These are phyloP conservation scores for Callocephalon fimbriatum DNA, from an alignment of 2,113 vertebrate genomes.

Conservation along the genomic window DNA sequence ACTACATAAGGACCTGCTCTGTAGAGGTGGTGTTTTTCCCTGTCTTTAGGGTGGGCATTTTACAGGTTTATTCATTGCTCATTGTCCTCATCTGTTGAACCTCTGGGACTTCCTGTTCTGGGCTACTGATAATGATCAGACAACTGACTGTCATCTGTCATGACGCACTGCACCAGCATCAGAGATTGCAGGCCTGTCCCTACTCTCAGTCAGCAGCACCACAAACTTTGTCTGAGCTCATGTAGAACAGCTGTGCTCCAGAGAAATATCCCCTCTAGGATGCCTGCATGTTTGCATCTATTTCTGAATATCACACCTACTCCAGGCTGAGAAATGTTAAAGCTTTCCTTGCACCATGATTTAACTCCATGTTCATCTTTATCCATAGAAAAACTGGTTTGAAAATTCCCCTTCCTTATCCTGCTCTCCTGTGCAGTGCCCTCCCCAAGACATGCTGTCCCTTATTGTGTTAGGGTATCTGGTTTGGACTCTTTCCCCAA, in stretches of 20 bases:
- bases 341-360: background rate
- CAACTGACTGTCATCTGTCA: background rate
- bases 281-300: background rate
- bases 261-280: background rate
- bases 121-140: background rate
- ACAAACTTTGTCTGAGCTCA: background rate
- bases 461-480: background rate
- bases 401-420: background rate
- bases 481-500: background rate
- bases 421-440: background rate
- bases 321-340: background rate
- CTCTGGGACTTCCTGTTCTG: background rate
- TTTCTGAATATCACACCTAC: background rate
- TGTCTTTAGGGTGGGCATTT: background rate
- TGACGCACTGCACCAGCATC: background rate
- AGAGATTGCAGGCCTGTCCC: background rate
- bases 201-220: background rate
- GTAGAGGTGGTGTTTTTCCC: background rate
- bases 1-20: rapidly evolving
- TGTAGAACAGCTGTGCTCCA: background rate
- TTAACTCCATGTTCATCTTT: background rate
- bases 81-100: background rate
- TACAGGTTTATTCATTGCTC: background rate
- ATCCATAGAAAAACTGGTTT: background rate
- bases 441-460: no score